These are phyloP conservation scores for Tetramorium alpestre DNA, from an alignment of 1,140 invertebrate genomes.

Conservation along the genomic window DNA sequence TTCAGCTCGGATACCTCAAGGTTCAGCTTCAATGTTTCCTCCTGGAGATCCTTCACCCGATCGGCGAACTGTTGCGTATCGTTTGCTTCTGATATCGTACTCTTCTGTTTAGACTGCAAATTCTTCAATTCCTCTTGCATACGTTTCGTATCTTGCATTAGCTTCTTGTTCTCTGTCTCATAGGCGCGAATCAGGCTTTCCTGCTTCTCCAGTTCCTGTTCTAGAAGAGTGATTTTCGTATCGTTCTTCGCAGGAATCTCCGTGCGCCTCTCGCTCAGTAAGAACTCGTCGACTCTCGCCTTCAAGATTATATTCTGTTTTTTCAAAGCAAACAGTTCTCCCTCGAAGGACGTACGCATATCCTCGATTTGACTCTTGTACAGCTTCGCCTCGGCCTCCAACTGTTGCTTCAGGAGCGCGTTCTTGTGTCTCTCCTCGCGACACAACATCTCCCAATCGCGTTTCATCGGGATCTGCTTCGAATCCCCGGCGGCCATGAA, in stretches of 20 bases:
- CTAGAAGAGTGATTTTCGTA: constrained; percentile 74
- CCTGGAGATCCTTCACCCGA: constrained; percentile 81
- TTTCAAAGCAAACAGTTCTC: constrained; percentile 82
- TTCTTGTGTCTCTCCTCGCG: constrained; percentile 82
- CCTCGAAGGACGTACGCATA: constrained; percentile 81
- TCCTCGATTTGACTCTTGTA: constrained; percentile 82
- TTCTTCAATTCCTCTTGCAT: constrained; percentile 80
- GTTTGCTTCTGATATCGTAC: constrained; percentile 58
- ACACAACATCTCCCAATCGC: constrained; percentile 80
- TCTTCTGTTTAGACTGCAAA: constrained; percentile 71
- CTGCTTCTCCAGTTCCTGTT: constrained; percentile 81
- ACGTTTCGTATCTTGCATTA: constrained; percentile 79
- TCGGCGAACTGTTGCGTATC: constrained; percentile 77
- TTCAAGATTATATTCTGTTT: constrained; percentile 84
- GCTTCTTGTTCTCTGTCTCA: constrained; percentile 81
- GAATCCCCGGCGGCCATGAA: constrained; percentile 77
- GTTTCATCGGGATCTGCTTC: constrained; percentile 63
- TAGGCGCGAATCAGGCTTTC: constrained; percentile 81
- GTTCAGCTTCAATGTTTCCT: constrained; percentile 79
- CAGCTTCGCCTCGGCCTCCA: constrained; percentile 80
- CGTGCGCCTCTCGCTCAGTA: constrained; percentile 70
- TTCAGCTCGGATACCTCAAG: constrained; percentile 79
- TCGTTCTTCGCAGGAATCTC: constrained; percentile 66
- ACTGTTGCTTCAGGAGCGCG: constrained; percentile 78
- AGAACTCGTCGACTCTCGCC: constrained; percentile 80